Percentiles rank a stretch among this genome's conserved stretches.
Evolutionary conservation across 2,888 invertebrate species (phyloP).

Genomic region (Drosophila borealis): DNA sequence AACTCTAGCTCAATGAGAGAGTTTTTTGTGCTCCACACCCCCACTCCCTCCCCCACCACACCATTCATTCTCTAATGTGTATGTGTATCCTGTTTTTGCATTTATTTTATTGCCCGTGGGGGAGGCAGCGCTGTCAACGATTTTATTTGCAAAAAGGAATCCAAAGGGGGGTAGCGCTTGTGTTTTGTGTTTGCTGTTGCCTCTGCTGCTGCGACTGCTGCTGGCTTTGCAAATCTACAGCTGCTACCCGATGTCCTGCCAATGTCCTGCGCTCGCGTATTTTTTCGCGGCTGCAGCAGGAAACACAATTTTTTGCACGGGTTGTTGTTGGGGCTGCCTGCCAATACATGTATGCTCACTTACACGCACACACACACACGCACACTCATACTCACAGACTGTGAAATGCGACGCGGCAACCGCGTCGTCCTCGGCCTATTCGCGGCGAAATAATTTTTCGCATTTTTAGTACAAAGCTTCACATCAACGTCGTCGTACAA

Average conservation of each 20-base stretch:
- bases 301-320: slow-evolving; percentile 58
- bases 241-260: slow-evolving; percentile 53
- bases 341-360: slow-evolving; percentile 56
- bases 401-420: slow-evolving; percentile 58
- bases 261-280: slow-evolving; percentile 74
- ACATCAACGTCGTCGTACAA: slow-evolving; percentile 84
- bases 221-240: slow-evolving; percentile 57
- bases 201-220: slow-evolving; percentile 24
- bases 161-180: slow-evolving; percentile 18
- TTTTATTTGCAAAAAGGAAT: slow-evolving; percentile 64
- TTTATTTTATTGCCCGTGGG: slow-evolving; percentile 62
- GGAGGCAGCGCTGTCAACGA: slow-evolving; percentile 56
- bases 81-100: slow-evolving; percentile 58
- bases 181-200: slow-evolving; percentile 36
- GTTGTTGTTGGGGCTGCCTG: slow-evolving; percentile 51
- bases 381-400: slow-evolving; percentile 13
- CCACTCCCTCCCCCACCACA: slow-evolving; percentile 6
- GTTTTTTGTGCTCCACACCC: slow-evolving; percentile 30
- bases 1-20: slow-evolving; percentile 73
- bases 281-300: slow-evolving; percentile 76
- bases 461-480: slow-evolving; percentile 84
- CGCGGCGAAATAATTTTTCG: slow-evolving; percentile 83
- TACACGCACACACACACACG: slow-evolving; percentile 24
- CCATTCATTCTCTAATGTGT: slow-evolving; percentile 11
- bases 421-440: slow-evolving; percentile 79